These are phyloP conservation scores for Alitta virens DNA, from an alignment of 2,888 invertebrate genomes.

Conservation along the genomic window DNA sequence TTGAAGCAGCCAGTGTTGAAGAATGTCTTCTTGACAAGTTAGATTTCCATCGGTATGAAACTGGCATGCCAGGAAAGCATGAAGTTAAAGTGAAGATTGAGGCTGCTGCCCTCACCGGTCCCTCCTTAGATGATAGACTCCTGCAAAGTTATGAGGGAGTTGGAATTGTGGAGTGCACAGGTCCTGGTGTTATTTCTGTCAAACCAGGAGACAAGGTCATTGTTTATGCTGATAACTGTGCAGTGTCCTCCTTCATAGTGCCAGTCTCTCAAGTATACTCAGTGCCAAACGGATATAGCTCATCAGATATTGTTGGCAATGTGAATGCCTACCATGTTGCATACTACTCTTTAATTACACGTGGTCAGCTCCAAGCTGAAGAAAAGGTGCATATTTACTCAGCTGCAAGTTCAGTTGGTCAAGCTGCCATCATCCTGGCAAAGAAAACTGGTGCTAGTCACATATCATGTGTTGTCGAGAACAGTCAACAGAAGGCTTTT, in stretches of 20 bases:
- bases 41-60: not conserved
- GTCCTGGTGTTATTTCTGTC: not conserved
- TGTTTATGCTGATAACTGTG: slow-evolving; percentile 3
- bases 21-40: not conserved
- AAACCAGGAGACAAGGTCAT: slow-evolving; percentile 7
- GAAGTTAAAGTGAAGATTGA: slow-evolving; percentile 1
- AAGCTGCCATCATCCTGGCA: slow-evolving; percentile 1
- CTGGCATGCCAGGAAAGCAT: not conserved
- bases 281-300: not conserved
- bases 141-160: not conserved
- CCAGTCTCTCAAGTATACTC: not conserved
- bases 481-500: not conserved
- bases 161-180: slow-evolving; percentile 5
- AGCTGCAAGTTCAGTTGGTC: not conserved
- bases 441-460: slow-evolving; percentile 1
- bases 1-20: not conserved
- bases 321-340: not conserved
- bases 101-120: not conserved
- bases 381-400: not conserved
- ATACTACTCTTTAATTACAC: not conserved
- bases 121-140: not conserved
- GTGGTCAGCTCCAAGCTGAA: not conserved
- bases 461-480: not conserved
- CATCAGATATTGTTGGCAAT: not conserved
- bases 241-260: not conserved